Base-by-base conservation (phyloP, 2,888 invertebrate genomes). In the Habroteleia sp. region DNA sequence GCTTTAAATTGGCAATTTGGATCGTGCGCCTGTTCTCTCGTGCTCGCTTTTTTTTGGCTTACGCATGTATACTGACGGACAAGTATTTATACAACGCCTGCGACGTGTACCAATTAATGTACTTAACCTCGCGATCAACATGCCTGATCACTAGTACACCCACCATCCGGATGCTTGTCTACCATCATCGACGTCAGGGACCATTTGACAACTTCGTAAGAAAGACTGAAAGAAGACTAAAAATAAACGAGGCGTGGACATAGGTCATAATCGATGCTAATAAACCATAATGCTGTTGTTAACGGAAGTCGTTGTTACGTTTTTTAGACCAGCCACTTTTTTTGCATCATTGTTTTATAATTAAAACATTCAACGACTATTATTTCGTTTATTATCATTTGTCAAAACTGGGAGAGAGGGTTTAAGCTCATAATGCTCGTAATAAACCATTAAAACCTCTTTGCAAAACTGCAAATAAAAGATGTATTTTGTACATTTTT, bases 101-200 rank as follows among this genome's bases (percentile, higher is more conserved):
- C 73, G 48, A 71, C 48, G 65, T 77, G 72, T 79, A 82, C 79
- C 82, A 86, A 86, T 87, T 87, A 86, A 81, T 78, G 82, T 79
- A 84, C 77, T 83, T 84, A 82, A 85, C 86, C 84, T 77, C 80
- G 77, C 71, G 76, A 77, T 81, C 77, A 77, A 79, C 76, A 77
- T 73, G 79, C 76, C 77, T 83, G 82, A 84, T 82, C 79, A 66
- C 48, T 71, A 68, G 60, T 74, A 81, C 82, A 82, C 82, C 84
- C 84, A 83, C 85, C 79, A 82, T 81, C 80, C 81, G 80, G 79
- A 80, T 79, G 80, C 79, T 78, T 82, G 81, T 82, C 81, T 81
- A 72, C 77, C 63, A 50, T 73, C 66, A 58, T 62, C 74, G 62
- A 46, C 60, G 65, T 75, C 65, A 71, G 56, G 65, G 50, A 60